These are phyloP conservation scores for Labeo calbasu DNA, from an alignment of 2,797 vertebrate genomes.

Conservation along the genomic window DNA sequence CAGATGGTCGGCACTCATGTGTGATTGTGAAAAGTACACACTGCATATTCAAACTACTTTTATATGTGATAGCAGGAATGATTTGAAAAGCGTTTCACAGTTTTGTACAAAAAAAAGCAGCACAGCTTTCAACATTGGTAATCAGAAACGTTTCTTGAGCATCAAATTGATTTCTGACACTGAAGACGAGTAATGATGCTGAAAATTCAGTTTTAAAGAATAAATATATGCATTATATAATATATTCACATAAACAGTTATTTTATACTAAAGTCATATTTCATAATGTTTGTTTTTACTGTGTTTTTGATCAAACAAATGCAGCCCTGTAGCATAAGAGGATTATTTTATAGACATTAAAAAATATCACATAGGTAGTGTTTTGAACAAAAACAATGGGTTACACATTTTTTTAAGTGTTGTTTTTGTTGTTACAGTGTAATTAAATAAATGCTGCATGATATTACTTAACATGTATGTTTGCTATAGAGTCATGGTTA, in stretches of 20 bases:
- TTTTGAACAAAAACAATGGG: background rate
- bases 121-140: background rate
- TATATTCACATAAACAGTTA: background rate
- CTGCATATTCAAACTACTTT: slow-evolving; percentile 46
- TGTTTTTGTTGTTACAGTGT: background rate
- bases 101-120: background rate
- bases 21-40: slow-evolving; percentile 30
- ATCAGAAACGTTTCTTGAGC: background rate
- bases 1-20: slow-evolving; percentile 25
- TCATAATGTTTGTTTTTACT: background rate
- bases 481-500: background rate
- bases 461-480: background rate
- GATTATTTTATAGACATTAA: no score
- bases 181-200: background rate
- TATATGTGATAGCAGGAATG: slow-evolving; percentile 16
- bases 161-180: background rate
- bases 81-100: background rate
- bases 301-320: background rate
- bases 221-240: background rate
- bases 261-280: background rate
- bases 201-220: background rate
- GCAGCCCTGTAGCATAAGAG: background rate
- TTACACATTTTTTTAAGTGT: background rate
- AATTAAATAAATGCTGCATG: background rate
- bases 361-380: background rate